phyloP scores from a whole-genome alignment of 2,113 vertebrate species.

The Oryzias woworae region DNA sequence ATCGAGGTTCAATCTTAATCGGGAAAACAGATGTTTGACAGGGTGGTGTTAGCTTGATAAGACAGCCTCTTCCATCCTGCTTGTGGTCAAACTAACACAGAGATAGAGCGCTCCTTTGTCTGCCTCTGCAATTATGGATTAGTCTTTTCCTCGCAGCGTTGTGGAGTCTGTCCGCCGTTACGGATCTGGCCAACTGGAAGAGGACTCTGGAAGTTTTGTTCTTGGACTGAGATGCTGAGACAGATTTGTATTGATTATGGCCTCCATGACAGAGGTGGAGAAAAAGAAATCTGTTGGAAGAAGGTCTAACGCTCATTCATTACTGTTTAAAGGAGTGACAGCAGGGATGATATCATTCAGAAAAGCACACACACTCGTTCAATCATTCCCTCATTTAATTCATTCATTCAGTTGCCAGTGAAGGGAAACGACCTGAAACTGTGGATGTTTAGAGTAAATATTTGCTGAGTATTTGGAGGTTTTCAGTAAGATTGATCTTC shows the following conservation, averaged over 20 bases:
- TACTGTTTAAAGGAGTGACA: constrained; percentile 21
- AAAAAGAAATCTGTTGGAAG: constrained; percentile 11
- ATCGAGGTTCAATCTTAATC: no score
- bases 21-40: no score
- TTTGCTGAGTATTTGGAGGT: constrained; percentile 23
- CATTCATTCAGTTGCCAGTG: constrained; percentile 36
- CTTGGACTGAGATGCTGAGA: no score
- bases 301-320: constrained; percentile 21
- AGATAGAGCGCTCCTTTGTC: constrained; percentile 52
- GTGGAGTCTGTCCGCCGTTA: constrained; percentile 65
- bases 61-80: not conserved
- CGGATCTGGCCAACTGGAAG: constrained; percentile 75
- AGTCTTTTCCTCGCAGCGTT: constrained; percentile 51
- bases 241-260: constrained; percentile 29
- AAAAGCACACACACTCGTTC: constrained; percentile 16
- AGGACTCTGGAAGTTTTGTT: constrained; percentile 62
- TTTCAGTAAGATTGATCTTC: not conserved
- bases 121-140: constrained; percentile 38
- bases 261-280: constrained; percentile 36
- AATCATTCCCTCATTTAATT: constrained; percentile 46
- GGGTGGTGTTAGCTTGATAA: no score
- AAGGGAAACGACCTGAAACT: constrained; percentile 9
- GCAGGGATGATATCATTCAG: constrained; percentile 4
- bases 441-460: not conserved
- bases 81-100: constrained; percentile 4